phyloP scores from a whole-genome alignment of 2,888 invertebrate genomes.

The Noctua comes region DNA sequence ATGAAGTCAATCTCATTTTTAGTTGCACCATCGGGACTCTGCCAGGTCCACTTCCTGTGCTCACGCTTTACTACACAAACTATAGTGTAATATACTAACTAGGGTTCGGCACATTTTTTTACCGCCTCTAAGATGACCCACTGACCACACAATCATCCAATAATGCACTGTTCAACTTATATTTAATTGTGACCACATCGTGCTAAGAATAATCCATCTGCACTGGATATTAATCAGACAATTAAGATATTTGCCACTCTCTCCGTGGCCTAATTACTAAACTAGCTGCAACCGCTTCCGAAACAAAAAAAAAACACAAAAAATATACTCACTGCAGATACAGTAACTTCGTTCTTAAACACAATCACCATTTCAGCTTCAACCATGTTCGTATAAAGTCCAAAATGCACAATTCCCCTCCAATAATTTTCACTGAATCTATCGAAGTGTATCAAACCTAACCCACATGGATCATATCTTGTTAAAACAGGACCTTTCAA shows the following conservation, averaged over 20 bases:
- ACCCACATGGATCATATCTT: slow-evolving; percentile 84
- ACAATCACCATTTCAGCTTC: slow-evolving; percentile 75
- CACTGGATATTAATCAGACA: background rate
- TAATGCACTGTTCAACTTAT: background rate
- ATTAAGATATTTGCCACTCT: background rate
- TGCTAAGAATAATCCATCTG: no score
- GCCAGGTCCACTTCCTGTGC: no score
- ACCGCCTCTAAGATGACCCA: no score
- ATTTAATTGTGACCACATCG: background rate
- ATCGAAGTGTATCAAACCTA: slow-evolving; percentile 83
- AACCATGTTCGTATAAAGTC: slow-evolving; percentile 74
- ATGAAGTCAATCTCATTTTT: no score
- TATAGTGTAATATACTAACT: background rate
- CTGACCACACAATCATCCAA: no score
- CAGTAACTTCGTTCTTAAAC: slow-evolving; percentile 76
- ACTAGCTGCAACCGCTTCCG: fast-evolving
- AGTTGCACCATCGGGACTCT: no score
- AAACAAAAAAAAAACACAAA: background rate
- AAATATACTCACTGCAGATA: slow-evolving; percentile 77
- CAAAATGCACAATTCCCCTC: slow-evolving; percentile 79
- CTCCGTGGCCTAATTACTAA: background rate
- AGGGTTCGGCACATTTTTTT: background rate
- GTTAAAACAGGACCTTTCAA: slow-evolving; percentile 79
- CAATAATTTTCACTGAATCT: slow-evolving; percentile 76
- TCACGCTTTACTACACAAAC: no score